Base-by-base conservation (phyloP, 2,113 vertebrate species). In the Syngnathus floridae region DNA sequence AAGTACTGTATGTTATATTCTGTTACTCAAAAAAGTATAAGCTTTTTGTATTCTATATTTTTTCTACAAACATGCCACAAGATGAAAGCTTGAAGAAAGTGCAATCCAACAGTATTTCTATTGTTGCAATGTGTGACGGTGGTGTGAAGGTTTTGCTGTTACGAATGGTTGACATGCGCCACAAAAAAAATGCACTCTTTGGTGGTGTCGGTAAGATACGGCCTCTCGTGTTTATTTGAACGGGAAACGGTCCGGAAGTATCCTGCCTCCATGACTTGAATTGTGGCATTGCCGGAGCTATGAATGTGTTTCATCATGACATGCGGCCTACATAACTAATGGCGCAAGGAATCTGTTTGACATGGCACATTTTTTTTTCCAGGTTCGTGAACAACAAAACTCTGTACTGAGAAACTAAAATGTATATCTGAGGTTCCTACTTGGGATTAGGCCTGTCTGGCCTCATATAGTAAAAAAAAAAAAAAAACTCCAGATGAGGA, bases 1-100 rank as follows among this genome's bases (percentile, higher is more conserved):
- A 88, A 88, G 88, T 89, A 88, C 88, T 89, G 88, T 89, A 89
- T 84, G 86, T 86, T 88, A 89, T 89, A 89, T 88, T 88, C 88
- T 89, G 88, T 89, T 88, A 89, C 79, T 89, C 84, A 84, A 89
- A 89, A 82, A 89, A 88, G 80, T 89, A 89, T 89, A 89, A 89
- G 85, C 88, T 87, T 89, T 89, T 89, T 88, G 85, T 89, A 89
- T 88, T 89, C 86, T 88, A 88, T 86, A 89, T 89, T 82, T 89
- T 88, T 89, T 89, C 88, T 88, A 88, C 85, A 84, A 83, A 88
- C 84, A 83, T 70, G 85, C 82, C 85, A 88, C 86, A 87, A 86
- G 79, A 86, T 81, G 82, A 85, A 88, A 87, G 85, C 84, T 89
- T 84, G 81, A 89, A 82, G 83, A 89, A 88, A 73, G 88, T 89